Evolutionary conservation across 1,140 invertebrate species (phyloP).

Genomic region (Stegodyphus dumicola): DNA sequence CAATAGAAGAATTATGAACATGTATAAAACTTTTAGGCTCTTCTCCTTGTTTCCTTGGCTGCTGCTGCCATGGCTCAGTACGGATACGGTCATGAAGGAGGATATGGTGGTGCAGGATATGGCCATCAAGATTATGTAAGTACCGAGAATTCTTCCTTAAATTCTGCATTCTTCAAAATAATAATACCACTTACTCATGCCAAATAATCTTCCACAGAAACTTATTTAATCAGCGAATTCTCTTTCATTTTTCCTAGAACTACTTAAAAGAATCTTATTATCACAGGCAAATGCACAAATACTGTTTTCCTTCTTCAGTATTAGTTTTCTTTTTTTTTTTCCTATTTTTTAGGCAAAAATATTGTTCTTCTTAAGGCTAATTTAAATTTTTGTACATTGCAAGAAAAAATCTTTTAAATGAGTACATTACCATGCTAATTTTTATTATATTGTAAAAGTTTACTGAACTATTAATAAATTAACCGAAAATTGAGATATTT

Average conservation of each 20-base stretch:
- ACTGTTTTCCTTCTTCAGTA: neutral
- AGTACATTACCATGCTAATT: no score
- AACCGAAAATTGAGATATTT: no score
- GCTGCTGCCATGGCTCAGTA: slow-evolving; percentile 41
- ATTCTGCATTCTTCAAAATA: neutral
- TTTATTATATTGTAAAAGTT: no score
- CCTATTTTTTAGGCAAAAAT: no score
- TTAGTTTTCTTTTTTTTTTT: no score
- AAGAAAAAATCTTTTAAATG: no score
- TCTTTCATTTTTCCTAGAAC: no score
- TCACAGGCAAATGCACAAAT: neutral
- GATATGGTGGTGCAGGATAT: slow-evolving; percentile 10
- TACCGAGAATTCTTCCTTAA: neutral
- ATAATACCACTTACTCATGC: neutral
- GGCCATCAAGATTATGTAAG: slow-evolving; percentile 42
- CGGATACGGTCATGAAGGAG: slow-evolving; percentile 13
- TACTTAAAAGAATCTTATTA: neutral
- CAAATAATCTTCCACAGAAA: neutral
- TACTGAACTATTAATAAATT: no score
- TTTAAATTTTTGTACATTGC: no score
- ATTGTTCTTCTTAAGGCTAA: no score
- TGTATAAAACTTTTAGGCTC: slow-evolving; percentile 22
- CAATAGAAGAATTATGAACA: no score
- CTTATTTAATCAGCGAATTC: neutral
- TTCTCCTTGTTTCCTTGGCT: slow-evolving; percentile 30